A percentile compares a stretch with the other conserved stretches of the same genome.
These are phyloP conservation scores for Orthonevra nobilis DNA, from an alignment of 2,888 invertebrate genomes.

Conservation along the genomic window DNA sequence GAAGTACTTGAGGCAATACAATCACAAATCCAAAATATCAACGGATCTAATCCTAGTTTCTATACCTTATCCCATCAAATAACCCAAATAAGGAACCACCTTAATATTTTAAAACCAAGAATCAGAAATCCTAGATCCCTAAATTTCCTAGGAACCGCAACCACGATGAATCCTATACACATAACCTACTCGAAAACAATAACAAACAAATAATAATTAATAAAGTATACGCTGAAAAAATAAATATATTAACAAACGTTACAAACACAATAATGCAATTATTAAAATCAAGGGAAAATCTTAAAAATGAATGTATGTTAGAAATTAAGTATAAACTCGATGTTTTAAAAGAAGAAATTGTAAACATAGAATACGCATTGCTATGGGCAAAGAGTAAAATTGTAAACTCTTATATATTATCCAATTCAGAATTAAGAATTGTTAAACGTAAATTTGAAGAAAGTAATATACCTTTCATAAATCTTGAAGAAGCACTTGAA, in stretches of 20 bases:
- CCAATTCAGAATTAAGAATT: conserved; percentile 4
- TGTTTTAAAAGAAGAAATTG: neutral
- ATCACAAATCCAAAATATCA: neutral
- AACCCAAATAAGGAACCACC: neutral
- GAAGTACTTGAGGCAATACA: neutral
- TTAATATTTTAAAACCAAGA: conserved; percentile 8
- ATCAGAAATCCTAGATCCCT: conserved; percentile 1
- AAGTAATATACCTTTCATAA: conserved; percentile 9
- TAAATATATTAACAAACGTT: neutral
- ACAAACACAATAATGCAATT: neutral
- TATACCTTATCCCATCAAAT: neutral
- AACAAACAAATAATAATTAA: conserved; percentile 10
- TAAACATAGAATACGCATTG: conserved; percentile 26
- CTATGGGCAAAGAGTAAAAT: conserved; percentile 12
- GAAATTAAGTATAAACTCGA: conserved; percentile 3
- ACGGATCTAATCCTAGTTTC: neutral
- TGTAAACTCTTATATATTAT: conserved; percentile 5
- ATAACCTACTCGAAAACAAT: conserved; percentile 6
- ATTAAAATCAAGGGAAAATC: neutral
- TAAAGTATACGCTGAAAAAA: neutral
- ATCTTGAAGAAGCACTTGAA: conserved; percentile 12
- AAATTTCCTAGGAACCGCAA: conserved; percentile 14
- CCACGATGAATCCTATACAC: conserved; percentile 19
- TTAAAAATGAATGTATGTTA: neutral
- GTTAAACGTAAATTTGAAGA: conserved; percentile 3